Evolutionary conservation across 2,113 vertebrate genomes (phyloP).

Genomic region (Etia nguti): DNA sequence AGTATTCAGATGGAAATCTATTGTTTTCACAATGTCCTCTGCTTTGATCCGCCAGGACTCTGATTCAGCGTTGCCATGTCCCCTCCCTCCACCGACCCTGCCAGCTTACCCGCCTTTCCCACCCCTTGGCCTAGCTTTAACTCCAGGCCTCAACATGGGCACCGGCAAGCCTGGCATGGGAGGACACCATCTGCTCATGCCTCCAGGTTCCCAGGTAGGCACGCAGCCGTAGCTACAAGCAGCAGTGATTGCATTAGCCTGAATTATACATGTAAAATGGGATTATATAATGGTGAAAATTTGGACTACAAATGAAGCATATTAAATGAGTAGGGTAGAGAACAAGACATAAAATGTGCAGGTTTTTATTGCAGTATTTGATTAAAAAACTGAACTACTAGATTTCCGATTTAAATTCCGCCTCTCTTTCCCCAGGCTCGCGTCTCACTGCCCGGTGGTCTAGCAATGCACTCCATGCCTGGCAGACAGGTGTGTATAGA

Average conservation of each 20-base stretch:
- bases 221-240: background rate
- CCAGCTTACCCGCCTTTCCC: conserved; percentile 82
- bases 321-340: background rate
- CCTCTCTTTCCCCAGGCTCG: conserved; percentile 56
- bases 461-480: conserved; percentile 72
- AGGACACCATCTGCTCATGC: conserved; percentile 78
- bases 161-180: conserved; percentile 77
- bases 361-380: background rate
- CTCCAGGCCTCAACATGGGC: conserved; percentile 77
- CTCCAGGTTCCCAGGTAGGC: conserved; percentile 83
- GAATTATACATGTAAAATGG: background rate
- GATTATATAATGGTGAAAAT: background rate
- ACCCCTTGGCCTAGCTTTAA: conserved; percentile 74
- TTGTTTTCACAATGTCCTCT: background rate
- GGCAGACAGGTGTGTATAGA: conserved; percentile 80
- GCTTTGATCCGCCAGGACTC: conserved; percentile 79
- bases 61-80: conserved; percentile 83
- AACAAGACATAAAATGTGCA: background rate
- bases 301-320: background rate
- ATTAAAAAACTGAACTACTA: background rate
- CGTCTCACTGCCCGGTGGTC: conserved; percentile 59
- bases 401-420: background rate
- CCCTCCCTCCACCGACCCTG: conserved; percentile 69
- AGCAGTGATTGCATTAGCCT: background rate
- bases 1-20: background rate